phyloP scores from a whole-genome alignment of 2,888 invertebrate species.

The Lingula anatina region DNA sequence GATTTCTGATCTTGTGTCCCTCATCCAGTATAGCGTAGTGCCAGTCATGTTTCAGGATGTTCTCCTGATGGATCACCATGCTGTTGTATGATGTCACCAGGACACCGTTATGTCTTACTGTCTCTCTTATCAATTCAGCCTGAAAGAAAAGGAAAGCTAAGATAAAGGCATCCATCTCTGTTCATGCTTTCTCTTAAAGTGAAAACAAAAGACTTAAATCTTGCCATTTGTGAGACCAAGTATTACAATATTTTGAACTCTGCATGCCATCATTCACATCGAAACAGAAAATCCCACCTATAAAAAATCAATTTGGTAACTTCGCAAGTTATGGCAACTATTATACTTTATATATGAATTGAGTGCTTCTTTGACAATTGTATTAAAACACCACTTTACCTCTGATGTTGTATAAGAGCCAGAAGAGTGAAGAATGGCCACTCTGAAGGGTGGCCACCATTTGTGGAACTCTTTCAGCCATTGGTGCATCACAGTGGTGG shows the following conservation, averaged over 20 bases:
- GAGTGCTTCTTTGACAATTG: too few species aligned
- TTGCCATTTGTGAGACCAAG: too few species aligned
- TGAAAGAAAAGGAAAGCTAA: conserved; percentile 14
- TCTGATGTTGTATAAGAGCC: conserved; percentile 68
- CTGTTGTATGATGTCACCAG: conserved; percentile 81
- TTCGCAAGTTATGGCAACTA: too few species aligned
- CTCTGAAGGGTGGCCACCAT: conserved; percentile 81
- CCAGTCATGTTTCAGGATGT: conserved; percentile 70
- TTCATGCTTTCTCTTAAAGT: too few species aligned
- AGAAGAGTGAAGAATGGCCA: conserved; percentile 79
- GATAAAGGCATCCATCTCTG: too few species aligned
- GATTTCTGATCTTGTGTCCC: conserved; percentile 85
- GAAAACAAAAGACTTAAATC: too few species aligned
- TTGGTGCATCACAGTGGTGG: conserved; percentile 88
- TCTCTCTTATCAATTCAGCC: conserved; percentile 40
- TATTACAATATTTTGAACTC: too few species aligned
- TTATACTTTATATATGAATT: too few species aligned
- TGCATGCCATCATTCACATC: too few species aligned
- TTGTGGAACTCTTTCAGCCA: conserved; percentile 90
- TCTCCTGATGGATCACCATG: conserved; percentile 67
- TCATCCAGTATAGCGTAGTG: conserved; percentile 65
- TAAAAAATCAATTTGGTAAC: too few species aligned
- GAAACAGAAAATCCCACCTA: too few species aligned
- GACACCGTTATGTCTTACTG: conserved; percentile 65
- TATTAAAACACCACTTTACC: conserved; percentile 29